phyloP scores from a whole-genome alignment of 2,888 invertebrate genomes.

The Drosophila affinis region DNA sequence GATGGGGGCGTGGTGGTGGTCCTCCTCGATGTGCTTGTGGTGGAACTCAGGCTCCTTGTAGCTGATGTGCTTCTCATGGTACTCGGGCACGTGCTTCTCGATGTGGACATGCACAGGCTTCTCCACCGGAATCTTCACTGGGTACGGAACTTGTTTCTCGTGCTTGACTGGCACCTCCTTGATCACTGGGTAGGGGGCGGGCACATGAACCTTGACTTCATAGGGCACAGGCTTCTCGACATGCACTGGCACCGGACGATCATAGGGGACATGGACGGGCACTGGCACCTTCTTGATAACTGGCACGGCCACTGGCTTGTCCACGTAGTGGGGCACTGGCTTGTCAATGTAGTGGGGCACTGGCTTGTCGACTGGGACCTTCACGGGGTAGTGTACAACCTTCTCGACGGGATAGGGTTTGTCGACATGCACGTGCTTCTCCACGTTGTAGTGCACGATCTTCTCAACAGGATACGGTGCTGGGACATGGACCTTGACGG shows the following conservation, averaged over 20 bases:
- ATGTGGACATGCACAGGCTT: constrained; percentile 90
- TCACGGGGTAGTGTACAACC: constrained; percentile 89
- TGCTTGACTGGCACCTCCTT: constrained; percentile 88
- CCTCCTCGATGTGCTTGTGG: constrained; percentile 84
- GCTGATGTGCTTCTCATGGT: constrained; percentile 87
- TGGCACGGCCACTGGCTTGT: constrained; percentile 87
- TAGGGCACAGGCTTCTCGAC: constrained; percentile 91
- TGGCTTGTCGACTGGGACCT: constrained; percentile 88
- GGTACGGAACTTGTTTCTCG: constrained; percentile 89
- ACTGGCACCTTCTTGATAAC: constrained; percentile 87
- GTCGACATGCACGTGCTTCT: constrained; percentile 90
- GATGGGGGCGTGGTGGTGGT: constrained; percentile 74
- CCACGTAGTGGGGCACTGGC: constrained; percentile 88
- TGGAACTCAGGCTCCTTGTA: constrained; percentile 89
- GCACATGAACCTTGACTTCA: constrained; percentile 88
- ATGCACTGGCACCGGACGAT: constrained; percentile 87
- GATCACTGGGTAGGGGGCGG: constrained; percentile 88
- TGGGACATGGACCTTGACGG: constrained; percentile 89
- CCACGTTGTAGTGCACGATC: constrained; percentile 87
- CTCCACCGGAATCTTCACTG: constrained; percentile 88
- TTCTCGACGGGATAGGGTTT: constrained; percentile 90
- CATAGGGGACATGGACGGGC: constrained; percentile 87
- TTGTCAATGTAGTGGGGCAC: constrained; percentile 86
- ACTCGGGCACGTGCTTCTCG: constrained; percentile 88
- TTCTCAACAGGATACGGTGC: constrained; percentile 90